Conservation (phyloP, 2,888 invertebrate species). For the Arctia plantaginis region DNA sequence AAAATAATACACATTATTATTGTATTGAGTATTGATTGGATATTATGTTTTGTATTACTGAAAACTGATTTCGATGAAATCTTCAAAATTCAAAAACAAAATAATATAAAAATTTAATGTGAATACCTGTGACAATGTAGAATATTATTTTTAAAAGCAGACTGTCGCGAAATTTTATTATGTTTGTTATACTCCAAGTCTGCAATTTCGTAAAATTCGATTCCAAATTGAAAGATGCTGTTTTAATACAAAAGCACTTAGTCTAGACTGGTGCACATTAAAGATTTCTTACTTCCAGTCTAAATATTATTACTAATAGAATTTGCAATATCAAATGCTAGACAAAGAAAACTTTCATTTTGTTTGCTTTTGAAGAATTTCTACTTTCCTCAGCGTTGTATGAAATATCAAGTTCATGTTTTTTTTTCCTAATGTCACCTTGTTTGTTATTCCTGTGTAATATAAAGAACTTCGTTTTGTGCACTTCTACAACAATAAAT, state of each 20-base stretch:
- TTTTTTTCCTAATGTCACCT: background rate
- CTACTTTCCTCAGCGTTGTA: background rate
- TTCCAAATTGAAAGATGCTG: slow-evolving; percentile 12
- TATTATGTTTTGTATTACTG: no score
- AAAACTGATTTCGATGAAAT: background rate
- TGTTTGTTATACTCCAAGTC: slow-evolving; percentile 11
- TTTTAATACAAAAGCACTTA: slow-evolving; percentile 32
- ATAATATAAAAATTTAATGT: background rate
- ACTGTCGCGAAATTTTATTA: slow-evolving; percentile 10
- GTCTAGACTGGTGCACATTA: slow-evolving; percentile 37
- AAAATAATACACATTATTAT: no score
- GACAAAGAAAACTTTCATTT: slow-evolving; percentile 23
- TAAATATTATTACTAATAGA: slow-evolving; percentile 27
- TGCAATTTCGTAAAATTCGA: slow-evolving; percentile 19
- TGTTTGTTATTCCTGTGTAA: background rate
- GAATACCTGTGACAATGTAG: slow-evolving; percentile 3
- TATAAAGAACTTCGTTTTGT: background rate
- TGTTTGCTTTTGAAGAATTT: background rate
- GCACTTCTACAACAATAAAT: background rate
- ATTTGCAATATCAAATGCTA: slow-evolving; percentile 35
- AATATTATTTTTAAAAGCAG: slow-evolving; percentile 6
- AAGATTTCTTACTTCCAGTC: slow-evolving; percentile 36
- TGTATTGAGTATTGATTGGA: no score
- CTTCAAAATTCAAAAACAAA: background rate
- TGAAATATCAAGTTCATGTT: background rate